Evolutionary conservation across 1,140 invertebrate species (phyloP), one percentile per base, ranked within the genome.

Genomic region (Pararge aegeria): DNA sequence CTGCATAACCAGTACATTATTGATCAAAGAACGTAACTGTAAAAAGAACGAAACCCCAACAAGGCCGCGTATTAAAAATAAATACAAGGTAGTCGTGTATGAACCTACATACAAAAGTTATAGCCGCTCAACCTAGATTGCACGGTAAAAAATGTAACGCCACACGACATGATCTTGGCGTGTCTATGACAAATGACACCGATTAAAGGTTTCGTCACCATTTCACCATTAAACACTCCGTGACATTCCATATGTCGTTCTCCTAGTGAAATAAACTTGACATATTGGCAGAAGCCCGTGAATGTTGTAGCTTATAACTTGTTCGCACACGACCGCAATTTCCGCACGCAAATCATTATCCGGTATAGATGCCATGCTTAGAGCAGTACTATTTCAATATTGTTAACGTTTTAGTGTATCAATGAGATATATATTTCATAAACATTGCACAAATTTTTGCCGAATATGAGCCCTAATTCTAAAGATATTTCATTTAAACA

Each of bases 21-120:
- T 5, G 20, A 46, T n/a, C 42, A 46, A n/a, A 9, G 20, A 20
- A 20, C 42, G 12, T 46, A 46, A 46, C 42, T 10, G 42, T 46
- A 46, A 20, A 46, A 46, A 46, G 42, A 46, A 20, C 13, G 16
- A 16, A 46, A 46, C 18, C 10, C 16, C 13, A 46, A 44, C 50
- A 53, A 59, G 57, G 49, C 30, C 57, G 13, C 16, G 42, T 46
- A 46, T 46, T 46, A 46, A 59, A 59, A 59, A 51, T 53, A 59
- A 59, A 52, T 29, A 59, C 57, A 73, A 73, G 70, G 68, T 52
- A 66, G 68, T 64, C 62, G 48, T 61, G 68, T 61, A 65, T 59
- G 34, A 51, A 61, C 61, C 51, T 58, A 59, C 38, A 27, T 61
- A 57, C 42, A 46, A 42, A 42, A 20, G 16, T 66, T 68, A 61